Percentiles rank a stretch among this genome's conserved stretches.
Evolutionary conservation across 2,888 invertebrate genomes (phyloP).

Genomic region (Leptogaster cylindrica): DNA sequence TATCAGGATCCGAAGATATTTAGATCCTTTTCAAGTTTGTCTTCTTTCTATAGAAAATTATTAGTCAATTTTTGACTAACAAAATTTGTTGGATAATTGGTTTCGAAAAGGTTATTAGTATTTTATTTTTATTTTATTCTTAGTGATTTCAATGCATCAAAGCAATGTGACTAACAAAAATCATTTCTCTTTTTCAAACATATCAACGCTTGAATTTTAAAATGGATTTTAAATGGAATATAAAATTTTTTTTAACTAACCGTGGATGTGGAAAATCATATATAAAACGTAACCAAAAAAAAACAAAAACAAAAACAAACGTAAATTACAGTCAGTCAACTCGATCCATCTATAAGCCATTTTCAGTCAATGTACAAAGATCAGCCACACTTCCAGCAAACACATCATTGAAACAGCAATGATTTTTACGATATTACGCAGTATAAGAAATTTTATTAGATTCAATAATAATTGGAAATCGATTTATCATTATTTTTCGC

Average conservation of each 20-base stretch:
- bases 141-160: too few relatives aligned
- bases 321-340: conserved; percentile 60
- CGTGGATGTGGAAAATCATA: conserved; percentile 19
- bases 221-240: conserved; percentile 11
- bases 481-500: too few relatives aligned
- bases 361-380: conserved; percentile 70
- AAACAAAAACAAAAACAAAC: neutral
- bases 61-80: too few relatives aligned
- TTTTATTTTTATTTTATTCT: too few relatives aligned
- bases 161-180: conserved; percentile 27
- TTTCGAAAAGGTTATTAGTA: conserved; percentile 19
- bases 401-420: conserved; percentile 69
- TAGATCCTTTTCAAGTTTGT: too few relatives aligned
- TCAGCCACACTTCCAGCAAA: conserved; percentile 88
- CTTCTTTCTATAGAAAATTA: too few relatives aligned
- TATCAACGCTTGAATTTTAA: conserved; percentile 28
- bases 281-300: conserved; percentile 27
- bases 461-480: conserved; percentile 2
- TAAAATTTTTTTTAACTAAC: too few relatives aligned
- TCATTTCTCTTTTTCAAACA: conserved; percentile 30
- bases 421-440: conserved; percentile 22
- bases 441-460: conserved; percentile 11
- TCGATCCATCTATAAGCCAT: conserved; percentile 62
- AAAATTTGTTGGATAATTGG: too few relatives aligned
- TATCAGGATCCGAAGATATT: too few relatives aligned